phyloP scores from a whole-genome alignment of 2,113 vertebrate species.

The Anas platyrhynchos region DNA sequence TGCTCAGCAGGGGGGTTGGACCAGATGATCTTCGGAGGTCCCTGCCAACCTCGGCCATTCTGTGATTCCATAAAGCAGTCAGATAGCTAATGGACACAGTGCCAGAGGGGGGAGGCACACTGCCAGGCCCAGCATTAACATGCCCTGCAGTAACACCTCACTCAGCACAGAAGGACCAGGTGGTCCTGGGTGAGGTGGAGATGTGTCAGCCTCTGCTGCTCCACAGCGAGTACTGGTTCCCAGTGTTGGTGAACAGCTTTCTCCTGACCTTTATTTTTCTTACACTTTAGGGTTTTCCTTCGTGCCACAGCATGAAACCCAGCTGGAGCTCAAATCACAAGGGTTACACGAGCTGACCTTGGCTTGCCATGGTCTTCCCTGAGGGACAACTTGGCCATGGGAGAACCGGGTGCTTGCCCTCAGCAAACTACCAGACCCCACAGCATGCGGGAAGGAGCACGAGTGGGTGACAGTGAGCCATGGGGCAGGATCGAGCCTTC shows the following conservation, averaged over 20 bases:
- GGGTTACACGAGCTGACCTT: too few relatives aligned
- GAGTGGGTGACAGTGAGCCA: not conserved
- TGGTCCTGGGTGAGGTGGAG: not conserved
- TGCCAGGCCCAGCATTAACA: not conserved
- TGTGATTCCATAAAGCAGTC: too few relatives aligned
- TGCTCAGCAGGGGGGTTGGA: too few relatives aligned
- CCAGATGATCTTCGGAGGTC: too few relatives aligned
- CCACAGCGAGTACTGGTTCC: not conserved
- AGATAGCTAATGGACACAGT: not conserved
- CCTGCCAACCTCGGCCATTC: too few relatives aligned
- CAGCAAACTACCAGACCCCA: rapidly evolving
- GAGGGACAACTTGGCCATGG: rapidly evolving
- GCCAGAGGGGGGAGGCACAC: too few relatives aligned
- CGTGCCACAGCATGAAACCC: not conserved
- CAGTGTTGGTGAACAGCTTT: not conserved
- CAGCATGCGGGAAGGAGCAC: not conserved
- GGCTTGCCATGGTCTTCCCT: not conserved
- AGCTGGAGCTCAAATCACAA: rapidly evolving
- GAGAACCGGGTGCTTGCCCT: not conserved
- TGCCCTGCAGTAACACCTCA: not conserved
- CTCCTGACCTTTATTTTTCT: not conserved
- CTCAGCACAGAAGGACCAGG: not conserved
- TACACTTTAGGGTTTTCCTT: not conserved
- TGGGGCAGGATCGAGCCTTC: not conserved
- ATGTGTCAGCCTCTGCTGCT: not conserved